Evolutionary conservation across 2,797 vertebrate genomes (phyloP), one percentile per base, ranked within the genome.

Genomic region (Chrysocyon brachyurus): DNA sequence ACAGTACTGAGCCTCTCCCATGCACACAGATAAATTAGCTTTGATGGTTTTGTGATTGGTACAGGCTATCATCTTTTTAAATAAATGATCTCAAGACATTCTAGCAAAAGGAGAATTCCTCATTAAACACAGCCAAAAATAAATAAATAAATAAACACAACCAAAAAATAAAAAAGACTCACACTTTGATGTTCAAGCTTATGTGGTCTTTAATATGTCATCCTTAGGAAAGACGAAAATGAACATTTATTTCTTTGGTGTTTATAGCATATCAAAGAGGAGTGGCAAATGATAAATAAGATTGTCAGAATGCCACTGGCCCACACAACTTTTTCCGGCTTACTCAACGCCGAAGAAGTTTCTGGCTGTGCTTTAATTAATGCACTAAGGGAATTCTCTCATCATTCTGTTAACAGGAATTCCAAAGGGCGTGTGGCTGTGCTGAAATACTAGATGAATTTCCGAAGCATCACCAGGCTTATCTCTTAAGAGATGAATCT

Each of bases 31-130:
- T 72, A 82, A 86, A 90, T 96, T 92, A 59, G 56, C 93, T 0
- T n/a, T 79, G 82, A 75, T 36, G 31, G 17, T 46, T 73, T 92
- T 75, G 33, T 95, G 75, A 87, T 72, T 12, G 16, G 56, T 24
- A n/a, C 52, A 73, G 68, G 14, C 49, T 70, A 12, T 82, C 72
- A 59, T 11, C 73, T 92, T 92, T 89, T 96, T 54, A 94, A 33
- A 79, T 57, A 77, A 70, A 19, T 31, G 36, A 46, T 61, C 52
- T 92, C 24, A 82, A 87, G 79, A 82, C 49, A 63, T 88, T 90
- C 95, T 91, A 56, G 52, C 2, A 57, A 86, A 81, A 94, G 36
- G 70, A 54, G 61, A 87, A 95, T 88, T 92, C 11, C 12, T 95
- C 46, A 57, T 86, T 68, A 91, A 96, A 56, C 79, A 90, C 70